Evolutionary conservation across 2,113 vertebrate genomes (phyloP), one percentile per base, ranked within the genome.

Genomic region (Phyllostomus hastatus): DNA sequence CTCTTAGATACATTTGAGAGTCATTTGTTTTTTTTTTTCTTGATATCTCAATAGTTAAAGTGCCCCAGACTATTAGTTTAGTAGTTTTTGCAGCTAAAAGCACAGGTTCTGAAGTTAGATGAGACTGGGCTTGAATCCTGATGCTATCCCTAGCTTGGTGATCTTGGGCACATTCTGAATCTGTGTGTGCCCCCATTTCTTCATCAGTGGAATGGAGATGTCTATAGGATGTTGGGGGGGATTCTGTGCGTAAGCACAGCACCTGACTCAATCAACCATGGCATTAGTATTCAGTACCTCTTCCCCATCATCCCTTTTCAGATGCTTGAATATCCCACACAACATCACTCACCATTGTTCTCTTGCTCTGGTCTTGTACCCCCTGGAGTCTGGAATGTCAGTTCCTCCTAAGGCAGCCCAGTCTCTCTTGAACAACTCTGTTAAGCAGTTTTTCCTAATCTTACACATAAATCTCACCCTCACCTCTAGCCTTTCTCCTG

Each of bases 1-100:
- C 95, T 75, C 81, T 95, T 97, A 92, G 38, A 52, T 61, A 54
- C 22, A 17, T 46, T 50, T 10, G 20, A 87, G 48, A 41, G 43
- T 38, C 4, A 10, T 8, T 82, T 31, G n/a, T 78, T 82, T n/a
- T 81, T n/a, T 75, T 46, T 38, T 69, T 87, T 52, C 59, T 96
- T 90, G 70, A 35, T 80, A 20, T 83, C n/a, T 90, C 52, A 61
- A 11, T 88, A 83, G 59, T 92, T 69, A 83, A 85, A 66, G 61
- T 70, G 67, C 86, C 26, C 19, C 35, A 66, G 41, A 79, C 10
- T 70, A 84, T 66, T 41, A 43, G 72, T 7, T 76, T 19, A 69
- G 54, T 28, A 31, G 24, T 89, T 20, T 94, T 89, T 75, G 41
- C 0, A 31, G 20, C 75, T 86, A 14, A 57, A 61, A 79, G 4